Conservation (phyloP, 2,888 invertebrate species). For the Nematopogon swammerdamellus region DNA sequence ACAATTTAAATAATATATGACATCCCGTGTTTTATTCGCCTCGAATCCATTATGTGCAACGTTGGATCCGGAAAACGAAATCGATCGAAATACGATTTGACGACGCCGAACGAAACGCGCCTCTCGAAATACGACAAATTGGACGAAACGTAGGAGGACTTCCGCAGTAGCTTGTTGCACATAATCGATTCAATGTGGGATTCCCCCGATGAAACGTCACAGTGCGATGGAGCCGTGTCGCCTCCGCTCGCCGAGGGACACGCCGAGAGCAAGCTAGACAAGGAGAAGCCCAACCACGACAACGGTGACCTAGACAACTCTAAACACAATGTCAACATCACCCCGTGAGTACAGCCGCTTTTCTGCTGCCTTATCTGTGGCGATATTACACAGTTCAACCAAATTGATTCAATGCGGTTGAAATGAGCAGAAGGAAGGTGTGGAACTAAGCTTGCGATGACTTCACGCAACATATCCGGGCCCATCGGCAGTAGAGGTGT, state of each 20-base stretch:
- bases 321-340: conserved; percentile 54
- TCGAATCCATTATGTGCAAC: conserved; percentile 61
- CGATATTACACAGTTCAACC: too few species aligned
- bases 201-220: conserved; percentile 57
- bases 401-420: too few species aligned
- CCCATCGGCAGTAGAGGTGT: too few species aligned
- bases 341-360: conserved; percentile 67
- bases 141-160: conserved; percentile 48
- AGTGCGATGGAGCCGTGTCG: conserved; percentile 43
- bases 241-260: conserved; percentile 29
- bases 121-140: conserved; percentile 7
- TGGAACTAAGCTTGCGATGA: too few species aligned
- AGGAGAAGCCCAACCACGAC: conserved; percentile 16
- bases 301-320: conserved; percentile 44
- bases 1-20: conserved; percentile 54
- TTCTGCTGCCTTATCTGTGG: not conserved
- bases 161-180: conserved; percentile 60
- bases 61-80: conserved; percentile 20
- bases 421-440: too few species aligned
- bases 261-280: conserved; percentile 24
- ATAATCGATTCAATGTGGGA: conserved; percentile 61
- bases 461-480: too few species aligned
- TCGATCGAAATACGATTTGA: conserved; percentile 23
- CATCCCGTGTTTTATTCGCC: conserved; percentile 58
- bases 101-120: conserved; percentile 20